phyloP scores from a whole-genome alignment of 2,113 vertebrate genomes.

The Apteryx owenii region DNA sequence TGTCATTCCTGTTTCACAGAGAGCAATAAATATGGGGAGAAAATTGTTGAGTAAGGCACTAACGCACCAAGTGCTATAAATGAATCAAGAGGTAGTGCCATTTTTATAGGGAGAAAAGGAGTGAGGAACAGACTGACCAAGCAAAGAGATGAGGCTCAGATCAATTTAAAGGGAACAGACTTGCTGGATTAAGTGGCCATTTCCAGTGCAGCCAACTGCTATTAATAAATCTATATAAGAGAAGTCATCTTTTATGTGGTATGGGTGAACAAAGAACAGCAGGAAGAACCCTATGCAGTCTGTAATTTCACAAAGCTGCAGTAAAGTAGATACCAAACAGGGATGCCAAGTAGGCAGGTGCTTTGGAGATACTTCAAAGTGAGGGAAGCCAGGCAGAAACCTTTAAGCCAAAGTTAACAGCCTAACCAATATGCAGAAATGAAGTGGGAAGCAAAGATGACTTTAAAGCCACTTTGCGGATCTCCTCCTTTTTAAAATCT shows the following conservation, averaged over 20 bases:
- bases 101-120: background rate
- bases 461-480: background rate
- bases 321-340: background rate
- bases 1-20: background rate
- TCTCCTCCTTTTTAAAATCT: background rate
- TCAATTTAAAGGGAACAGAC: background rate
- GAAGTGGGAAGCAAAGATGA: background rate
- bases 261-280: background rate
- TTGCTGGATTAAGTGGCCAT: background rate
- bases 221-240: background rate
- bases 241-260: background rate
- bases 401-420: background rate
- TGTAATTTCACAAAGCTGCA: fast-evolving
- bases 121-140: background rate
- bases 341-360: background rate
- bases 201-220: background rate
- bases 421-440: background rate
- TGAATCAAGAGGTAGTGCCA: background rate
- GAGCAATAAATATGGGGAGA: background rate
- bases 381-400: background rate
- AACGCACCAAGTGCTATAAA: background rate
- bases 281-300: background rate
- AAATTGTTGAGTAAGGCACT: background rate
- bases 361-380: background rate
- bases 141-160: background rate